These are phyloP conservation scores for Pogonognathellus flavescens DNA, from an alignment of 1,140 invertebrate species.

Conservation along the genomic window DNA sequence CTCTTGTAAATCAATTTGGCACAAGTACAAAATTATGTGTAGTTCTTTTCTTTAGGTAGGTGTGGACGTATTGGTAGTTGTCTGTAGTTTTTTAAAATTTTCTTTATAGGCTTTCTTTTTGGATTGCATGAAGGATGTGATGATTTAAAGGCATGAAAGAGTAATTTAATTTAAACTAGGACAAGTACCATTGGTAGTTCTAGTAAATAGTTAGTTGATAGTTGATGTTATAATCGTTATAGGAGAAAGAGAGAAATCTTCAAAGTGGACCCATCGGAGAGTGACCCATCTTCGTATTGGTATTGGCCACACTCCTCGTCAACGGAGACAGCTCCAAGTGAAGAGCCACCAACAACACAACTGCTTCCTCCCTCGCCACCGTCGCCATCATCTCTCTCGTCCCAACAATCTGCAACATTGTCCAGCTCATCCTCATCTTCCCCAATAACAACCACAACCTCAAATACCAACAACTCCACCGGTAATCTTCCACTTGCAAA, in stretches of 20 bases:
- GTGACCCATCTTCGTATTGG: constrained; percentile 58
- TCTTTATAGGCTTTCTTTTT: too few species aligned
- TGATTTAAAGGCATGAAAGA: too few species aligned
- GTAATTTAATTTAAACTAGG: too few species aligned
- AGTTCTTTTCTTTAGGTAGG: too few species aligned
- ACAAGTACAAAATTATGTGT: too few species aligned
- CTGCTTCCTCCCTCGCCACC: constrained; percentile 55
- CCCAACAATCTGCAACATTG: constrained; percentile 40
- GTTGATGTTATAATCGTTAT: neutral
- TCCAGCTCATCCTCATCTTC: constrained; percentile 15
- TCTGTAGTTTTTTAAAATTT: too few species aligned
- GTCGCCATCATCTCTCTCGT: constrained; percentile 53
- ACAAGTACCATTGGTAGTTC: too few species aligned
- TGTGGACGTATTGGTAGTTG: too few species aligned
- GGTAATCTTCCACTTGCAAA: too few species aligned
- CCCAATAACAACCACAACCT: constrained; percentile 27
- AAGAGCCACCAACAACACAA: neutral
- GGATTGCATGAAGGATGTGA: too few species aligned
- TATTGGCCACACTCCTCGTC: constrained; percentile 54
- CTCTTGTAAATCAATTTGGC: too few species aligned
- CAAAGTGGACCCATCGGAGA: constrained; percentile 64
- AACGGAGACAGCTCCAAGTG: neutral
- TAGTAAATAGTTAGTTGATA: too few species aligned
- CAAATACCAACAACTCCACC: neutral
- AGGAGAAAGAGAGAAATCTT: neutral